Evolutionary conservation across 1,140 invertebrate genomes (phyloP).

Genomic region (Drosophila orosa): DNA sequence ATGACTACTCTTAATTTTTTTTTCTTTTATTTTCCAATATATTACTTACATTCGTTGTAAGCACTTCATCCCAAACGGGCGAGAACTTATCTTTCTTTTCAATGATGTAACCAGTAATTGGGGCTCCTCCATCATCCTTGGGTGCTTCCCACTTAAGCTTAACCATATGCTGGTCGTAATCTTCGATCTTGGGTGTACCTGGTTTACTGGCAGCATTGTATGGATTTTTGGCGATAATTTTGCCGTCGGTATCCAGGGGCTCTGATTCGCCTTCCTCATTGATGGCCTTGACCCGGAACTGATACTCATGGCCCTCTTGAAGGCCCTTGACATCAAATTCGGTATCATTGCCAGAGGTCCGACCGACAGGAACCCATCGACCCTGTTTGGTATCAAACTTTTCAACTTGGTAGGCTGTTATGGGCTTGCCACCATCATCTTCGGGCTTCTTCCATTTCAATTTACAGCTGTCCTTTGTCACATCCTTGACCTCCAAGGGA

Average conservation of each 20-base stretch:
- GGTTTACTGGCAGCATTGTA: slow-evolving; percentile 94
- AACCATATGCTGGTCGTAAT: slow-evolving; percentile 97
- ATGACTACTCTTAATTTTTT: not conserved
- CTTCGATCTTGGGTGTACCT: slow-evolving; percentile 93
- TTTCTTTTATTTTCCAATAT: not conserved
- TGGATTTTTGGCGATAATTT: slow-evolving; percentile 83
- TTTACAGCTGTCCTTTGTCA: slow-evolving; percentile 94
- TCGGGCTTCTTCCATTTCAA: slow-evolving; percentile 98
- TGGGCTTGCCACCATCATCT: slow-evolving; percentile 98
- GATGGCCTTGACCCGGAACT: slow-evolving; percentile 98
- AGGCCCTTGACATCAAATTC: slow-evolving; percentile 96
- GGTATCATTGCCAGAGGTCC: slow-evolving; percentile 89
- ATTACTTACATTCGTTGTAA: slow-evolving; percentile 88
- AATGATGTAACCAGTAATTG: slow-evolving; percentile 97
- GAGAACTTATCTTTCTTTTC: slow-evolving; percentile 98
- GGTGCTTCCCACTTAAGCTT: slow-evolving; percentile 97
- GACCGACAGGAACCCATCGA: slow-evolving; percentile 96
- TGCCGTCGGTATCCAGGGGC: slow-evolving; percentile 94
- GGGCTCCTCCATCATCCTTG: slow-evolving; percentile 94
- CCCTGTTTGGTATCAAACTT: slow-evolving; percentile 97
- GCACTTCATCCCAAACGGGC: slow-evolving; percentile 94
- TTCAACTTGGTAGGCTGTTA: slow-evolving; percentile 98
- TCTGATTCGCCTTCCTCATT: slow-evolving; percentile 99
- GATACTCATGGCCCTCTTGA: slow-evolving; percentile 96
- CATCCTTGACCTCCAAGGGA: slow-evolving; percentile 95